Percentiles rank a stretch among this genome's conserved stretches.
Conservation (phyloP, 1,140 invertebrate genomes). For the Hyles vespertilio region DNA sequence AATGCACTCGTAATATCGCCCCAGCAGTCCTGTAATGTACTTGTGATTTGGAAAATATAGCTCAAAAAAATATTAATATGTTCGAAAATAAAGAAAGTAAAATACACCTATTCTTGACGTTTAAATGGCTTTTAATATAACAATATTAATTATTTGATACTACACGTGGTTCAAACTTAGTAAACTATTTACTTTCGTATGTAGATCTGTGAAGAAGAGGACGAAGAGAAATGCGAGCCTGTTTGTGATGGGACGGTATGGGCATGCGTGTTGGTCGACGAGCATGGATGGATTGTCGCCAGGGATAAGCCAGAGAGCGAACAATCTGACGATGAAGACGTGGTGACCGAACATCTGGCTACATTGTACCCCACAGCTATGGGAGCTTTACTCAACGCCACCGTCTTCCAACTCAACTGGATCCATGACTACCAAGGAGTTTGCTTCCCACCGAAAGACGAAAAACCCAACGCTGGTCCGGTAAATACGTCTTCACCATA, state of each 20-base stretch:
- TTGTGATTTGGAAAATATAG: too few species aligned
- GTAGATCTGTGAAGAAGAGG: conserved; percentile 32
- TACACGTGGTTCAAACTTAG: background rate
- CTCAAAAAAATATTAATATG: too few species aligned
- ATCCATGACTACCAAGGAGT: conserved; percentile 64
- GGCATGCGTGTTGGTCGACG: conserved; percentile 56
- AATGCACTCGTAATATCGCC: background rate
- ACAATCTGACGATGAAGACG: conserved; percentile 11
- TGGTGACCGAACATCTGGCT: conserved; percentile 41
- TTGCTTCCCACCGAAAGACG: conserved; percentile 45
- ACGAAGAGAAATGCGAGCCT: conserved; percentile 37
- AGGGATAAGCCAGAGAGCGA: conserved; percentile 8
- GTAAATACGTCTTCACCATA: conserved; percentile 22
- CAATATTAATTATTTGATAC: too few species aligned
- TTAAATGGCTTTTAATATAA: too few species aligned
- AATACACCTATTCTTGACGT: too few species aligned
- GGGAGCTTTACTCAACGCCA: conserved; percentile 44
- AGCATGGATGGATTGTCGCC: conserved; percentile 53
- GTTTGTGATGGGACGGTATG: conserved; percentile 47
- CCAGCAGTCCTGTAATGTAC: too few species aligned
- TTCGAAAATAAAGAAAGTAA: too few species aligned
- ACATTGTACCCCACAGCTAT: conserved; percentile 45
- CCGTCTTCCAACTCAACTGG: conserved; percentile 53
- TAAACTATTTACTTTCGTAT: background rate
- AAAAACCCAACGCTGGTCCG: conserved; percentile 26